These are phyloP conservation scores for Habrosyne pyritoides DNA, from an alignment of 2,888 invertebrate genomes.

Conservation along the genomic window DNA sequence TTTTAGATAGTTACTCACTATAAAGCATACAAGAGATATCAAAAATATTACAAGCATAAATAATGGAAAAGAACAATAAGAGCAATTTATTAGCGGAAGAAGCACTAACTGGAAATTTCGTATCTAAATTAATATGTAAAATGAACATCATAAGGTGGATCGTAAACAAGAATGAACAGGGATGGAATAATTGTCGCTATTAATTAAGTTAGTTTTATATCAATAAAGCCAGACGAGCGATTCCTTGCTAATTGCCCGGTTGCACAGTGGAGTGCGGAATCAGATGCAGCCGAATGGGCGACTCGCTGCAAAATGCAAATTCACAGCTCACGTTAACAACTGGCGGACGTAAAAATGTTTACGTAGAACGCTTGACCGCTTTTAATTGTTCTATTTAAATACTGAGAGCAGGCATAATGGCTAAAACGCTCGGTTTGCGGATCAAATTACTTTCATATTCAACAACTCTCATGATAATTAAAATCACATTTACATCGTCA, in stretches of 20 bases:
- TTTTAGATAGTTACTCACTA: too few relatives aligned
- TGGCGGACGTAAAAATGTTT: constrained; percentile 62
- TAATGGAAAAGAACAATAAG: too few relatives aligned
- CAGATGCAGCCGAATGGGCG: constrained; percentile 47
- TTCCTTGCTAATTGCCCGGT: constrained; percentile 72
- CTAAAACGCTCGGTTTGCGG: constrained; percentile 47
- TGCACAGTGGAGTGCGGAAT: constrained; percentile 58
- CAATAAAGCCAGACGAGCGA: constrained; percentile 66
- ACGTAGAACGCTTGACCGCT: constrained; percentile 58
- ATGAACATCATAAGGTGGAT: neutral
- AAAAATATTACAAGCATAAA: too few relatives aligned
- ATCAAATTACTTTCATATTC: constrained; percentile 54
- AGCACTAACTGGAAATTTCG: neutral
- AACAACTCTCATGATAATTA: constrained; percentile 53
- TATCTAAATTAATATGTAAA: too few relatives aligned
- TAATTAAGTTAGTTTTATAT: constrained; percentile 66
- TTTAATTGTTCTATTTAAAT: constrained; percentile 68
- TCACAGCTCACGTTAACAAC: constrained; percentile 42
- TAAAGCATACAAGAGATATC: too few relatives aligned
- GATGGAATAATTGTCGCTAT: constrained; percentile 35
- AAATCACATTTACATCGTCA: constrained; percentile 55
- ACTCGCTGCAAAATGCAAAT: constrained; percentile 57
- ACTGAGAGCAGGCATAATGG: constrained; percentile 46
- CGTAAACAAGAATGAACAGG: neutral
- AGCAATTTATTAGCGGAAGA: too few relatives aligned